Evolutionary conservation across 2,113 vertebrate genomes (phyloP), one percentile per base, ranked within the genome.

Genomic region (Zonotrichia leucophrys): DNA sequence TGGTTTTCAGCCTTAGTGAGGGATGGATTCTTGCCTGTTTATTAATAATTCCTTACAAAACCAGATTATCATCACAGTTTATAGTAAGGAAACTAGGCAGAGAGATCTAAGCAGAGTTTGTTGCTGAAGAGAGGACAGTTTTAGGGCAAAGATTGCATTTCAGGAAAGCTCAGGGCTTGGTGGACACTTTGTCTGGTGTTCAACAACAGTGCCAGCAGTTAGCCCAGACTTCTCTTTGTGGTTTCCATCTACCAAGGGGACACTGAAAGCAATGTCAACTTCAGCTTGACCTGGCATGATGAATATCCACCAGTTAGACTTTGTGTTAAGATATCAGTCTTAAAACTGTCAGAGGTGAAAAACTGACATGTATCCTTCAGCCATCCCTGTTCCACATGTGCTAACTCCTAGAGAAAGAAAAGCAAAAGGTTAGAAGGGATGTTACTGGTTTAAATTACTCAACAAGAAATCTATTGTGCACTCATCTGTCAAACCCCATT

Each of bases 381-480:
- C 56, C 66, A 31, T 31, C 21, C 21, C 35, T 64, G 27, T 30
- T 87, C 47, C 35, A 8, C 12, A 27, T 0, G 0, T 0, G 0
- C 1, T 41, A 69, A 77, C 22, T 63, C 44, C 60, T 15, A 39
- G 27, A 2, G 9, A 56, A 79, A 17, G 22, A 75, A 78, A 79
- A 64, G 15, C 17, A 7, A 13, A 64, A 41, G 24, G 5, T 21
- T 60, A 31, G 30, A 84, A 91, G 23, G 7, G 53, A 50, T 72
- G 35, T 5, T 52, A 56, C 58, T 27, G 35, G 28, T 72, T 67
- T 72, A 80, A 94, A 60, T n/a, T 13, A 6, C 18, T 53, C 77
- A 59, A 58, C 21, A 75, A 89, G 47, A 63, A 75, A 56, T 56
- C 55, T 66, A 35, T 44, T 72, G 41, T 78, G 33, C 3, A 21